phyloP scores from a whole-genome alignment of 2,888 invertebrate genomes.

The Beris chalybata region DNA sequence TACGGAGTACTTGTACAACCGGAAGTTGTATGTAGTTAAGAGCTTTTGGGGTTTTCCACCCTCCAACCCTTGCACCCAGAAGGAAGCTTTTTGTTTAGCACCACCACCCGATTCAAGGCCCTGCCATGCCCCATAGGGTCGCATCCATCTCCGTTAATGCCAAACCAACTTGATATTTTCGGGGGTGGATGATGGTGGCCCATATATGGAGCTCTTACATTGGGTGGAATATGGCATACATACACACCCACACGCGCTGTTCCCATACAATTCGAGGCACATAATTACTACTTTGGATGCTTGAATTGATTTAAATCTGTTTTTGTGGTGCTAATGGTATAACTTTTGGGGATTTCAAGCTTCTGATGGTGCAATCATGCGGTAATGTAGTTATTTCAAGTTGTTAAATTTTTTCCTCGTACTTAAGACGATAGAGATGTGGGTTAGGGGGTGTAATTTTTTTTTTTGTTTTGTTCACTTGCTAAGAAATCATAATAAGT shows the following conservation, averaged over 20 bases:
- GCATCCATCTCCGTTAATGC: slow-evolving; percentile 3
- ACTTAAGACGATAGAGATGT: no score
- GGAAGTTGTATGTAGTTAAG: slow-evolving; percentile 29
- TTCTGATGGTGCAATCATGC: slow-evolving; percentile 39
- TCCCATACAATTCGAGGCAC: slow-evolving; percentile 4
- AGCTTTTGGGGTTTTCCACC: slow-evolving; percentile 18
- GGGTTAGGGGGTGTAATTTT: background rate
- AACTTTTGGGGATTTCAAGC: slow-evolving; percentile 38
- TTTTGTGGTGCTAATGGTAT: slow-evolving; percentile 40
- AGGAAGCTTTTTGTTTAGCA: slow-evolving; percentile 16
- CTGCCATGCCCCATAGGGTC: background rate
- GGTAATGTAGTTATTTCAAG: slow-evolving; percentile 38
- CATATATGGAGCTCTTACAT: background rate
- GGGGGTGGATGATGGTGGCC: slow-evolving; percentile 18
- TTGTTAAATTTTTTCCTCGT: slow-evolving; percentile 28
- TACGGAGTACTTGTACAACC: slow-evolving; percentile 28
- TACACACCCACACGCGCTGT: background rate
- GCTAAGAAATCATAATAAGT: slow-evolving; percentile 18
- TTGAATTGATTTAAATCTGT: slow-evolving; percentile 41
- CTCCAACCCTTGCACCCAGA: background rate
- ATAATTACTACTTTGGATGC: slow-evolving; percentile 40
- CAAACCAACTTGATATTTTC: slow-evolving; percentile 9
- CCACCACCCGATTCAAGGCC: no score
- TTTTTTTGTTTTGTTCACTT: background rate
- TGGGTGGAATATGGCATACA: background rate